A percentile compares a stretch with the other conserved stretches of the same genome.
phyloP scores from a whole-genome alignment of 2,113 vertebrate genomes.

The Gadus chalcogrammus region DNA sequence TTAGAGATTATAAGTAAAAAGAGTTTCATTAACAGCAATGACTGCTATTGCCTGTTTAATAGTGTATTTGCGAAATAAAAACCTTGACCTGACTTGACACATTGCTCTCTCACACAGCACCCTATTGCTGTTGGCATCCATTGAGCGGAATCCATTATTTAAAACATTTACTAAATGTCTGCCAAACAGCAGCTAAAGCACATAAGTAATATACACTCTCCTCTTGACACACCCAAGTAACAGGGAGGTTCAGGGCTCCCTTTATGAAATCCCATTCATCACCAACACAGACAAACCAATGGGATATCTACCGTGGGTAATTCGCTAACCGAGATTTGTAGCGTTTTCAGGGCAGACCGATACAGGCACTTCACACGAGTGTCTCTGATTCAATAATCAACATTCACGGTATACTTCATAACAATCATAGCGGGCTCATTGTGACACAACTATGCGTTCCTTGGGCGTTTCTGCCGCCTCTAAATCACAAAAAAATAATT shows the following conservation, averaged over 20 bases:
- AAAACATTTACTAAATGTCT: constrained; percentile 67
- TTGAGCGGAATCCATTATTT: constrained; percentile 68
- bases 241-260: constrained; percentile 63
- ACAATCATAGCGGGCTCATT: constrained; percentile 36
- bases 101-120: constrained; percentile 3
- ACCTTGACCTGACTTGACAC: neutral
- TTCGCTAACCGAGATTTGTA: constrained; percentile 60
- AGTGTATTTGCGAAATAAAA: too few species aligned
- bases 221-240: constrained; percentile 47
- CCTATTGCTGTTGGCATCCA: constrained; percentile 34
- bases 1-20: neutral
- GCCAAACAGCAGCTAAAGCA: constrained; percentile 24
- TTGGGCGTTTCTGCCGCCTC: constrained; percentile 9
- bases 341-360: constrained; percentile 68
- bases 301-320: constrained; percentile 61
- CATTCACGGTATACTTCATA: constrained; percentile 47
- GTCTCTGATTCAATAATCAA: constrained; percentile 56
- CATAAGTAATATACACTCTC: constrained; percentile 68
- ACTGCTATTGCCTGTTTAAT: too few species aligned
- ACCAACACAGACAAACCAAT: constrained; percentile 68
- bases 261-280: constrained; percentile 76
- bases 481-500: constrained; percentile 17
- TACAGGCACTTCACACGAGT: constrained; percentile 52
- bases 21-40: constrained; percentile 36
- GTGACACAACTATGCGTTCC: constrained; percentile 36